Base-by-base conservation (phyloP, 2,113 vertebrate species). In the Willisornis vidua region DNA sequence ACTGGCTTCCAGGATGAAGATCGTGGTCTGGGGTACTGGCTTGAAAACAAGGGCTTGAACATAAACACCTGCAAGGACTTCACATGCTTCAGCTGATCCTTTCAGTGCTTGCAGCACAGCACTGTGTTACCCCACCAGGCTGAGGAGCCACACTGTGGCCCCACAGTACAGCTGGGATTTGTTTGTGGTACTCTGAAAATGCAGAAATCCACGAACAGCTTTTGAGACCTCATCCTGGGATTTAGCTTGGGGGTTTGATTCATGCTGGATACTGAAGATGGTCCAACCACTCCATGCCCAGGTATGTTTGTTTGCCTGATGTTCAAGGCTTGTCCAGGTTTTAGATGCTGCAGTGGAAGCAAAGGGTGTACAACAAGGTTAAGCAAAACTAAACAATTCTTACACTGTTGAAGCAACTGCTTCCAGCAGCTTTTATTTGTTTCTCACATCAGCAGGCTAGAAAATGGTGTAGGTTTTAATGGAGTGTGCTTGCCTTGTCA, bases 81-180 rank as follows among this genome's bases (percentile, higher is more conserved):
- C 46, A 28, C n/a, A 26, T 3, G 5, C 37, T 73, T 57, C 31
- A 59, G 55, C 0, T 17, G 6, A 28, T 33, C 39, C 3, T 0
- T 26, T 82, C 73, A 48, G 2, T 14, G 58, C 24, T 24, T 48
- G 37, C 29, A 52, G 51, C 35, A 70, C 28, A 43, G 37, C 19
- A 28, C 39, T 7, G 19, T 6, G 39, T 23, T n/a, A 49, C 28
- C 35, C 28, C 24, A 22, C 23, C 4, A 19, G 35, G 45, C 31
- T 0, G 0, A 91, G 54, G 11, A 62, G 62, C 51, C 75, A 63
- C 12, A 2, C 23, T 22, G 35, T 24, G 59, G 55, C 49, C 67
- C 71, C 45, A 81, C 10, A 74, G 12, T 3, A 51, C 35, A 57
- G 58, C 55, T 48, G 6, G 14, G 9, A 45, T 24, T 55, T 77